Evolutionary conservation across 2,113 vertebrate genomes (phyloP).

Genomic region (Euleptes europaea): DNA sequence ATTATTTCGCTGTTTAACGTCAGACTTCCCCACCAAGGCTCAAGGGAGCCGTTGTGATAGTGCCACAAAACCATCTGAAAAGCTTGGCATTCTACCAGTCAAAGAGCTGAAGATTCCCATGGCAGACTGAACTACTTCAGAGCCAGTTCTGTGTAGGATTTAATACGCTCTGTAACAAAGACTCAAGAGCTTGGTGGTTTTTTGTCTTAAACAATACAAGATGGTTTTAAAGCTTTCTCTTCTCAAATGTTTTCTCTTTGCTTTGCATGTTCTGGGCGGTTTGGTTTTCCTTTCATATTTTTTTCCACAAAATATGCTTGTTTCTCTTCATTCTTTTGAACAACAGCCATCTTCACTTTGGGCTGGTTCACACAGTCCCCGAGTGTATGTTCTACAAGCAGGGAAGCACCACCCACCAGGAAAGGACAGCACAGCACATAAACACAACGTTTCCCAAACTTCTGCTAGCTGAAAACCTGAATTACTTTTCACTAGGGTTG

Average conservation of each 20-base stretch:
- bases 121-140: constrained; percentile 60
- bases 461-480: not conserved
- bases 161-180: constrained; percentile 65
- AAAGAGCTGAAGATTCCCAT: constrained; percentile 71
- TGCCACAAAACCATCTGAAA: constrained; percentile 76
- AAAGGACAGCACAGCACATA: not conserved
- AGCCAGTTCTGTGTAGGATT: constrained; percentile 71
- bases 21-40: constrained; percentile 54
- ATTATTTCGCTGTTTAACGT: constrained; percentile 73
- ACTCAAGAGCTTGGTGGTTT: constrained; percentile 56
- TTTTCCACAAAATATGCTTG: constrained; percentile 14
- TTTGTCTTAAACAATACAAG: constrained; percentile 48
- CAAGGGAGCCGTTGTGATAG: constrained; percentile 69
- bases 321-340: constrained; percentile 17
- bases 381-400: not conserved
- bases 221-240: constrained; percentile 57
- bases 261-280: constrained; percentile 33
- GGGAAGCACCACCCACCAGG: not conserved
- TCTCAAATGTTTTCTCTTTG: constrained; percentile 62
- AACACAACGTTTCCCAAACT: not conserved
- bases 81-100: constrained; percentile 75
- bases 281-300: constrained; percentile 23
- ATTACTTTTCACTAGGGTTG: not conserved
- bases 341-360: not conserved
- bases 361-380: not conserved